Evolutionary conservation across 2,113 vertebrate genomes (phyloP), one percentile per base, ranked within the genome.

Genomic region (Podarcis raffonei): DNA sequence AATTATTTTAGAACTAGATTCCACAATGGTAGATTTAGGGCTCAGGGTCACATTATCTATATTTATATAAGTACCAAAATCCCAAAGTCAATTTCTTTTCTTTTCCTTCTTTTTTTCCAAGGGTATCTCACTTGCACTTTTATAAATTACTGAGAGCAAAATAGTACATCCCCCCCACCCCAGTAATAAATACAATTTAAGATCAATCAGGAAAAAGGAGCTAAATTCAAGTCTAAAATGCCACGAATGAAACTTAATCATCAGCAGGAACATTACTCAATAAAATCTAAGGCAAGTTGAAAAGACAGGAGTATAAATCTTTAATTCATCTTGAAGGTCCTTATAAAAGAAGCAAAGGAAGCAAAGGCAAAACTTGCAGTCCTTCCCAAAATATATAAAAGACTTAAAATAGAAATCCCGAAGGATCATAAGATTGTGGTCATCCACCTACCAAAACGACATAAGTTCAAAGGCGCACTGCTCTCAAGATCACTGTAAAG

Each of bases 191-290:
- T 86, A 87, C 6, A 59, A 90, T 82, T 74, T 83, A 79, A 66
- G 75, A 6, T 79, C n/a, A 85, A 92, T 84, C 18, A 86, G 22
- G 83, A 90, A 92, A 90, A 82, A 62, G 88, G 15, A 62, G 83
- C 77, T 72, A 82, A 92, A 91, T 88, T 92, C 81, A 92, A 85
- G 89, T 77, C 27, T 90, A 85, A 92, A 91, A 91, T 66, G 87
- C 48, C 89, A 92, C 62, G 89, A 89, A 75, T 6, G 81, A 77
- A 35, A 48, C 68, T 90, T 79, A 89, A 80, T 78, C 39, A 93
- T 79, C 71, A 89, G 3, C 1, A 87, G 30, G 7, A 88, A 9
- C 39, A 88, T 89, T 89, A 89, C 74, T 89, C 81, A 69, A 22
- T 30, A 84, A 69, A 85, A 2, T 81, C 4, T 5, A 76, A 15